Evolutionary conservation across 2,797 vertebrate genomes (phyloP).

Genomic region (Microchirus variegatus): DNA sequence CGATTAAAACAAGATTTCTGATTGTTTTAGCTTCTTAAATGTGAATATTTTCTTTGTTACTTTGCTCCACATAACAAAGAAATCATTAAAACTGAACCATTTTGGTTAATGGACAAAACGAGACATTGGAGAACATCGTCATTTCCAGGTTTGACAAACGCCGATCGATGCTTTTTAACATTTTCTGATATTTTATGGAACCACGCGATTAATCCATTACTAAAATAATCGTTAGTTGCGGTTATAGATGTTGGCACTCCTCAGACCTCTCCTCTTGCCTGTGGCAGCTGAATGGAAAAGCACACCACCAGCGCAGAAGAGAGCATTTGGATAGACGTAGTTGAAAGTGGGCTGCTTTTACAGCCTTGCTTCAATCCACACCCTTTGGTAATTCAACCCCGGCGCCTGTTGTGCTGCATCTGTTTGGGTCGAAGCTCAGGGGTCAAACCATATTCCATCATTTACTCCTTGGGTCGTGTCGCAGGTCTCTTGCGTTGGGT

Average conservation of each 20-base stretch:
- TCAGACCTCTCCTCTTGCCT: neutral
- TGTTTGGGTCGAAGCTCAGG: conserved; percentile 4
- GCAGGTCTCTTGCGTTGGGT: conserved; percentile 2
- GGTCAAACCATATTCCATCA: conserved; percentile 20
- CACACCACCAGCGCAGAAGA: neutral
- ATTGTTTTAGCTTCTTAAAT: too few species aligned
- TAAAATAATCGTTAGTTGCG: too few species aligned
- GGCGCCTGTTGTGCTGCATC: conserved; percentile 12
- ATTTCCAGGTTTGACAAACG: too few species aligned
- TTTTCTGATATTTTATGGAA: too few species aligned
- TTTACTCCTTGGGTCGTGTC: conserved; percentile 11
- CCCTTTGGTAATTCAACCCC: conserved; percentile 30
- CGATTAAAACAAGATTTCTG: too few species aligned
- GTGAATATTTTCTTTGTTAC: too few species aligned
- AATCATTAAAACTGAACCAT: too few species aligned
- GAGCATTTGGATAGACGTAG: conserved; percentile 47
- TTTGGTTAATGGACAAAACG: too few species aligned
- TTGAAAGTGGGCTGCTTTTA: conserved; percentile 40
- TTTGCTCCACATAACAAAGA: too few species aligned
- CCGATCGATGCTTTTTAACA: too few species aligned
- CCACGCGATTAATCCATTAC: too few species aligned
- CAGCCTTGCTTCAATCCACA: conserved; percentile 28
- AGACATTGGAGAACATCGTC: too few species aligned
- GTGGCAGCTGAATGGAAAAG: conserved; percentile 11
- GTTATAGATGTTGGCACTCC: neutral